Evolutionary conservation across 2,113 vertebrate species (phyloP).

Genomic region (Aphelocoma coerulescens): DNA sequence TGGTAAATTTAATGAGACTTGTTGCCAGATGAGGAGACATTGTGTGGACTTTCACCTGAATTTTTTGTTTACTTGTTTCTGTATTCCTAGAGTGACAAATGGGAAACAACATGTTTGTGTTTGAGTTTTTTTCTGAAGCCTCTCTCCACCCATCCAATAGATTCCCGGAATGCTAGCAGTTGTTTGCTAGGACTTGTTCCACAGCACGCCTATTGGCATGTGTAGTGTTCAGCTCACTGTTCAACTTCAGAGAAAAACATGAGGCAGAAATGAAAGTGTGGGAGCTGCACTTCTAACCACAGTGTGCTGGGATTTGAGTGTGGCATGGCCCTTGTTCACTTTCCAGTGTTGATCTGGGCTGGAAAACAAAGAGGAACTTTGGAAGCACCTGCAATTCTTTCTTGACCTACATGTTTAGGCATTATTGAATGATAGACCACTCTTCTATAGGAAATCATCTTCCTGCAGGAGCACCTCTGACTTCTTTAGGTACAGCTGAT

Average conservation of each 20-base stretch:
- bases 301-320: neutral
- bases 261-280: neutral
- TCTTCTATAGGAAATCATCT: neutral
- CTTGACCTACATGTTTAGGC: neutral
- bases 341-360: neutral
- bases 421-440: neutral
- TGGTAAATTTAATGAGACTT: neutral
- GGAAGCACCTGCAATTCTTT: neutral
- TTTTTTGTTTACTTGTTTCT: conserved; percentile 45
- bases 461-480: neutral
- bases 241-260: neutral
- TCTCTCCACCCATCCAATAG: neutral
- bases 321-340: neutral
- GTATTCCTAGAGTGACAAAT: conserved; percentile 21
- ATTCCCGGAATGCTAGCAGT: conserved; percentile 7
- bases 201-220: neutral
- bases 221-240: neutral
- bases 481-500: neutral
- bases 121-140: neutral
- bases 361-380: neutral
- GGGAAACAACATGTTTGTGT: conserved; percentile 42
- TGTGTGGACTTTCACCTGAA: conserved; percentile 30
- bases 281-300: neutral
- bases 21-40: neutral
- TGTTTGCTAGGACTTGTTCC: conserved; percentile 47